These are phyloP conservation scores for Hystrix cristata DNA, from an alignment of 2,113 vertebrate genomes.

Conservation along the genomic window DNA sequence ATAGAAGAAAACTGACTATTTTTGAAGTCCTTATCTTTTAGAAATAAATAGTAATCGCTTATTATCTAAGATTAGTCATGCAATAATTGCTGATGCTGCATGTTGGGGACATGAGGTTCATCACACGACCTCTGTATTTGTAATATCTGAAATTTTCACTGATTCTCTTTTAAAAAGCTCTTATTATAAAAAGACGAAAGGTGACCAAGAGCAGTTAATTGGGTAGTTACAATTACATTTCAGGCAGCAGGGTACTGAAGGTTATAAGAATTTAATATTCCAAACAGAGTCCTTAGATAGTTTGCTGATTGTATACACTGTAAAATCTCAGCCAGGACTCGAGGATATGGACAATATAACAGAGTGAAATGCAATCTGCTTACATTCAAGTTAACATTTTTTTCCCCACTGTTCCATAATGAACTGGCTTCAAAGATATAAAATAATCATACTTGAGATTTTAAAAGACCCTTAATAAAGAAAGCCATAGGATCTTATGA, in stretches of 20 bases:
- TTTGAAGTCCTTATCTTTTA: slow-evolving; percentile 1
- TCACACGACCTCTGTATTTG: neutral
- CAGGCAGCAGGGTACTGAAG: neutral
- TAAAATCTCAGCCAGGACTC: neutral
- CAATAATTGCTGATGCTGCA: neutral
- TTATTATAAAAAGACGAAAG: neutral
- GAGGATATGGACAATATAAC: neutral
- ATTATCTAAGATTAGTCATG: neutral
- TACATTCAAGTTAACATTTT: neutral
- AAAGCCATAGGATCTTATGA: neutral
- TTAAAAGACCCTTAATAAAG: neutral
- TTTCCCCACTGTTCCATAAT: neutral
- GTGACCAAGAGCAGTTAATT: neutral
- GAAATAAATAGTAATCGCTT: neutral
- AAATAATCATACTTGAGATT: neutral
- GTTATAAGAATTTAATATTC: neutral
- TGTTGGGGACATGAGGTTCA: neutral
- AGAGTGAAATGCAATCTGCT: neutral
- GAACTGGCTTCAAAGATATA: neutral
- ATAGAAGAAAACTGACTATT: neutral
- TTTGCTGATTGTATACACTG: neutral
- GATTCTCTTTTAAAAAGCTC: neutral
- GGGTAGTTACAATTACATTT: neutral
- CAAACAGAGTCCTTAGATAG: neutral
- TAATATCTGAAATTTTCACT: neutral